Base-by-base conservation (phyloP, 2,797 vertebrate species). In the Pseudopleuronectes americanus region DNA sequence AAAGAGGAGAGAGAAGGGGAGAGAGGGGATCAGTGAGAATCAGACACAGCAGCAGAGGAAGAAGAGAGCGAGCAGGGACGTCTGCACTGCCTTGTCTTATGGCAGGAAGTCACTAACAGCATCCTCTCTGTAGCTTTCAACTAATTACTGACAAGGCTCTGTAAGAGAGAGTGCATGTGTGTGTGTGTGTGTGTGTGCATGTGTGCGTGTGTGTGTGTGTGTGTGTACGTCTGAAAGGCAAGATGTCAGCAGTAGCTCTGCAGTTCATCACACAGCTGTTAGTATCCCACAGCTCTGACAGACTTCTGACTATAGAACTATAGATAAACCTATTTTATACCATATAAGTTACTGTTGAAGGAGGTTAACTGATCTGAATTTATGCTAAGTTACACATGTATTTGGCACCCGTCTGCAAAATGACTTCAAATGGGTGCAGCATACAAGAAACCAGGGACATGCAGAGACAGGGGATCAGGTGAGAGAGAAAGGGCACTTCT, bases 61-160 rank as follows among this genome's bases (percentile, higher is more conserved):
- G 68, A 78, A 38, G 74, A 69, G 66, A 74, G 65, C n/a, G 13
- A 52, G 57, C 28, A 77, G 57, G 43, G 63, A 80, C 38, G 73
- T 79, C 52, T 71, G 73, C 55, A 4, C 71, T 22, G 56, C 71
- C 56, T 24, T 16, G 60, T 78, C 66, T 80, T 73, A 56, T 12
- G 79, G 36, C 85, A 91, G 88, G 87, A 92, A 91, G 87, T 85
- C 68, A 23, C 73, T 76, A 83, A 89, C 78, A 85, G 86, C 86
- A 84, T 87, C 83, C 84, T 89, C 81, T 72, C 76, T 57, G 62
- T 69, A 72, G 76, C 79, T 83, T 86, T 87, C 72, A 82, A 74
- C 68, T 81, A 86, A 88, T 90, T 80, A 74, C 75, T 75, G 16
- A 43, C 60, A 55, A 59, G 43, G 66, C 55, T 59, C 19, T 60